Conservation (phyloP, 2,113 vertebrate genomes). For the Aramus guarauna region DNA sequence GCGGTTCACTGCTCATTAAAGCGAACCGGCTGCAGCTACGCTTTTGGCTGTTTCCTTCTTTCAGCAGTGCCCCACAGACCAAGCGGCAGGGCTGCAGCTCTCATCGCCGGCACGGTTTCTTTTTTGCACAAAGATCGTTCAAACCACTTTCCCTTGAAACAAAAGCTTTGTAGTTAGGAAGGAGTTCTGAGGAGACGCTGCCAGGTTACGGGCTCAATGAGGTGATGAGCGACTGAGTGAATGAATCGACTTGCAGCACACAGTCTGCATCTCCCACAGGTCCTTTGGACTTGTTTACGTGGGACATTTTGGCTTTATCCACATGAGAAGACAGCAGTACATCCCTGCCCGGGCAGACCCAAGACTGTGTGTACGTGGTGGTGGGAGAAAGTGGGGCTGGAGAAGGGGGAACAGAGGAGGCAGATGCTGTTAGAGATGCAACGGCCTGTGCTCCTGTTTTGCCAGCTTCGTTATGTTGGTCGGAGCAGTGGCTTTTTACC, state of each 20-base stretch:
- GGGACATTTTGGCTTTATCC: not conserved
- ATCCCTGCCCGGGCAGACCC: not conserved
- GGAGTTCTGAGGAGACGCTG: not conserved
- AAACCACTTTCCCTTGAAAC: not conserved
- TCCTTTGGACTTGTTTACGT: not conserved
- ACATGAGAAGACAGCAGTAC: not conserved
- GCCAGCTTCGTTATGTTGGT: not conserved
- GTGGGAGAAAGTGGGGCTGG: not conserved
- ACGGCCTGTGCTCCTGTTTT: not conserved
- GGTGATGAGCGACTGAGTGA: not conserved
- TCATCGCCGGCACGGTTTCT: not conserved
- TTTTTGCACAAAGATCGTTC: not conserved
- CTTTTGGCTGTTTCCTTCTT: not conserved
- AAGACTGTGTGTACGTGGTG: not conserved
- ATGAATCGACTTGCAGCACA: not conserved
- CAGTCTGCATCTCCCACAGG: not conserved
- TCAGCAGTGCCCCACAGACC: not conserved
- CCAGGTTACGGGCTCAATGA: fast-evolving
- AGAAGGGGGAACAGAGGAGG: not conserved
- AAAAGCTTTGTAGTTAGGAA: not conserved
- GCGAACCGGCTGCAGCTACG: not conserved
- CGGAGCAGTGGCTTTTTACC: not conserved
- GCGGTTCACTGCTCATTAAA: not conserved
- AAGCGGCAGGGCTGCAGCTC: not conserved
- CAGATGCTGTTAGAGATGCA: not conserved